phyloP scores from a whole-genome alignment of 2,888 invertebrate genomes.

The Pycnomerus fuliginosus region DNA sequence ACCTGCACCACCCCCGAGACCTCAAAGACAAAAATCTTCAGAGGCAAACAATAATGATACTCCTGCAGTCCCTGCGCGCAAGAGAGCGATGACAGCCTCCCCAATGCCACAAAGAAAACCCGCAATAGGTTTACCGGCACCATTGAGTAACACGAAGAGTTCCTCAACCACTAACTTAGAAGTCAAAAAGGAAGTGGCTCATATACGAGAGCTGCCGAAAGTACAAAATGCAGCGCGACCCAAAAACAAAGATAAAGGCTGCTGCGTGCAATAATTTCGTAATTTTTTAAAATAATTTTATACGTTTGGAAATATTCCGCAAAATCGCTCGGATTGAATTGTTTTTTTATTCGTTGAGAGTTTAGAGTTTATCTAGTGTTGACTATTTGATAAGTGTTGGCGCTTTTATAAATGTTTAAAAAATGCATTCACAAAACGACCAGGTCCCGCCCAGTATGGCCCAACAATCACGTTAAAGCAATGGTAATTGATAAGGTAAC shows the following conservation, averaged over 20 bases:
- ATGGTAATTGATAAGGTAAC: constrained; percentile 50
- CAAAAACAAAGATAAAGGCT: constrained; percentile 43
- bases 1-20: constrained; percentile 32
- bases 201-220: constrained; percentile 32
- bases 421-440: constrained; percentile 43
- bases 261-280: constrained; percentile 41
- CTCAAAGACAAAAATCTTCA: constrained; percentile 38
- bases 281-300: constrained; percentile 45
- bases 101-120: constrained; percentile 33
- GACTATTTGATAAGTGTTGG: constrained; percentile 34
- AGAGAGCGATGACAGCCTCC: constrained; percentile 32
- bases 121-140: constrained; percentile 2
- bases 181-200: constrained; percentile 34
- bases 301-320: constrained; percentile 43
- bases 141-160: constrained; percentile 25
- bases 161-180: constrained; percentile 29
- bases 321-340: constrained; percentile 31
- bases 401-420: constrained; percentile 39
- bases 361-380: constrained; percentile 25
- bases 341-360: constrained; percentile 3
- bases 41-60: constrained; percentile 13
- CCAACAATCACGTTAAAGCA: constrained; percentile 53
- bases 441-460: constrained; percentile 30
- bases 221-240: constrained; percentile 16
- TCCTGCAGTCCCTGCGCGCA: constrained; percentile 35